Evolutionary conservation across 2,113 vertebrate species (phyloP), one percentile per base, ranked within the genome.

Genomic region (Tychaedon coryphoeus): DNA sequence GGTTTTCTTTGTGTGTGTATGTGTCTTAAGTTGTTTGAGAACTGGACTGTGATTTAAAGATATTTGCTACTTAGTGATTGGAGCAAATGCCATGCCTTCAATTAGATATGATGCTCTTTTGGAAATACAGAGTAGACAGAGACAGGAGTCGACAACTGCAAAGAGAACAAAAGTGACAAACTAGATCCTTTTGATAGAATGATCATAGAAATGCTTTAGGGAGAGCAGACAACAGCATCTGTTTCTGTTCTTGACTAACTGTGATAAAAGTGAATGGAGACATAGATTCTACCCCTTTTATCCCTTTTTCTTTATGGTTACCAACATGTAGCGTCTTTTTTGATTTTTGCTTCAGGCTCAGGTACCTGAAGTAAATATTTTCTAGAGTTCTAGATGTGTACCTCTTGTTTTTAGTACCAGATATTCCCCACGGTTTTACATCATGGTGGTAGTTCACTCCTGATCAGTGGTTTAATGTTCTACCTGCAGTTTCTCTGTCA

Each of bases 91-190:
- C 72, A 57, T 43, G 53, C 36, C 17, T 90, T 85, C 67, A 90
- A 22, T 78, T 62, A 77, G 23, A 11, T 64, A 18, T 53, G n/a
- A 36, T 65, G 28, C 36, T 72, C 14, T 83, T 92, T 75, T n/a
- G 60, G 45, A 61, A 92, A 20, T 36, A 47, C 12, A 34, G 34
- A 66, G 43, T 45, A 71, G 61, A 25, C 22, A 36, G 73, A 78
- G n/a, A 17, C 5, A 1, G 36, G 16, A 72, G 48, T 62, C 0
- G 0, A 48, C 29, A 50, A 22, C 62, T 95, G 71, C 40, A 65
- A 48, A 78, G 47, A 80, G 61, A 74, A 40, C 53, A 66, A 31
- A 73, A 81, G 47, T 48, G 61, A 65, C 33, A 66, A 71, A 88
- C 24, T 24, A 60, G 54, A 64, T 51, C 9, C 8, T 48, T 80